Conservation (phyloP, 1,140 invertebrate species). For the Drosophila athabasca region DNA sequence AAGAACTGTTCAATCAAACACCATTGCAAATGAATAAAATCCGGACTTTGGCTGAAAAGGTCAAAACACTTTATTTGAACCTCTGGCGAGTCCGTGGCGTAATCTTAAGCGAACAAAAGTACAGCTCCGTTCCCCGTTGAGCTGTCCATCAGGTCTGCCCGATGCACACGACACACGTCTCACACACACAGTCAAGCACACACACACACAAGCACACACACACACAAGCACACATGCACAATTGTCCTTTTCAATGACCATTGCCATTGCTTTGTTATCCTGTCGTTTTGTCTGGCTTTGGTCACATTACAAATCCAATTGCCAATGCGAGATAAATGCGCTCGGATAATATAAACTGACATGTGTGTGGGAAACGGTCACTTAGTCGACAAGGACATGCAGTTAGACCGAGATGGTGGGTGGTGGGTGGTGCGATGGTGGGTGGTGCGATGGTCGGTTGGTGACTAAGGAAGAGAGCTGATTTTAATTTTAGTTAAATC, state of each 20-base stretch:
- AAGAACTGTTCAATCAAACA: no score
- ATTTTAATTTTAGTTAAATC: constrained; percentile 68
- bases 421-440: not conserved
- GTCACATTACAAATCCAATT: constrained; percentile 63
- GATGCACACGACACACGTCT: constrained; percentile 25
- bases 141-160: constrained; percentile 33
- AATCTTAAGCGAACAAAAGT: constrained; percentile 15
- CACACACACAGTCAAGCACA: no score
- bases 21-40: no score
- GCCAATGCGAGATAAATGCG: constrained; percentile 70
- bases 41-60: not conserved
- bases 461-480: constrained; percentile 8
- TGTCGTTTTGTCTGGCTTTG: constrained; percentile 45
- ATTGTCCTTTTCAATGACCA: constrained; percentile 57
- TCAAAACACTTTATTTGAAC: constrained; percentile 14
- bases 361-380: constrained; percentile 48
- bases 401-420: constrained; percentile 34
- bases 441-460: no score
- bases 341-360: constrained; percentile 53
- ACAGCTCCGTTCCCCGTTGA: constrained; percentile 9
- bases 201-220: constrained; percentile 19
- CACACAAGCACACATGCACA: constrained; percentile 3
- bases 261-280: constrained; percentile 51
- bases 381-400: constrained; percentile 37
- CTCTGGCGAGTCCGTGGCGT: constrained; percentile 2